Percentiles rank a stretch among this genome's conserved stretches.
phyloP scores from a whole-genome alignment of 2,113 vertebrate genomes.

The Calypte anna region DNA sequence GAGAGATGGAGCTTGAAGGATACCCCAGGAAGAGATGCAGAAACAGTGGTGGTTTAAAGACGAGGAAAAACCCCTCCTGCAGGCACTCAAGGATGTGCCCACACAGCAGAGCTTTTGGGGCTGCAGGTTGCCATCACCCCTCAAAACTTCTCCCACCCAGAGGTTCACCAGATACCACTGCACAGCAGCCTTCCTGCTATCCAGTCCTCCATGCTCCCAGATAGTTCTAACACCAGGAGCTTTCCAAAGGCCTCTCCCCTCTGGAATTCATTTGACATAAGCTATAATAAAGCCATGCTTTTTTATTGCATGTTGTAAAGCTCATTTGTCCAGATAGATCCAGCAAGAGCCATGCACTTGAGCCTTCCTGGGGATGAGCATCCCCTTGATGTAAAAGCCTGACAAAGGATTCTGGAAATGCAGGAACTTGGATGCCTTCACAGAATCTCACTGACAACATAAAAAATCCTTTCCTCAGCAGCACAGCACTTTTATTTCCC shows the following conservation, averaged over 20 bases:
- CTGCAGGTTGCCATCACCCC: background rate
- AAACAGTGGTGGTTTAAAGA: background rate
- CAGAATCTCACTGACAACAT: background rate
- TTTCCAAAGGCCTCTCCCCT: background rate
- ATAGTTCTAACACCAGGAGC: background rate
- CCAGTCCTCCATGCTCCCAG: background rate
- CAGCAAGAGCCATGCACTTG: accelerated
- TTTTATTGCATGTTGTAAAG: background rate
- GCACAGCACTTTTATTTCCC: background rate
- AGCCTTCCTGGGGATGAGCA: background rate
- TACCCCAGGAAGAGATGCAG: background rate
- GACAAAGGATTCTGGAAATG: background rate
- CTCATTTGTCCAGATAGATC: background rate
- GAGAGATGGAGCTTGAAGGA: accelerated
- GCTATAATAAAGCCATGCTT: background rate
- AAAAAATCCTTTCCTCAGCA: background rate
- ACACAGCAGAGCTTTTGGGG: background rate
- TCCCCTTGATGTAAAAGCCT: background rate
- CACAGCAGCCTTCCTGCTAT: accelerated
- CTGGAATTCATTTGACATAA: background rate
- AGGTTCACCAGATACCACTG: accelerated
- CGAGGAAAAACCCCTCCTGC: background rate
- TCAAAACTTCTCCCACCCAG: background rate
- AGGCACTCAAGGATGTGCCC: background rate
- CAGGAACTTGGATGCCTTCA: background rate